Evolutionary conservation across 2,888 invertebrate genomes (phyloP).

Genomic region (Acleris literana): DNA sequence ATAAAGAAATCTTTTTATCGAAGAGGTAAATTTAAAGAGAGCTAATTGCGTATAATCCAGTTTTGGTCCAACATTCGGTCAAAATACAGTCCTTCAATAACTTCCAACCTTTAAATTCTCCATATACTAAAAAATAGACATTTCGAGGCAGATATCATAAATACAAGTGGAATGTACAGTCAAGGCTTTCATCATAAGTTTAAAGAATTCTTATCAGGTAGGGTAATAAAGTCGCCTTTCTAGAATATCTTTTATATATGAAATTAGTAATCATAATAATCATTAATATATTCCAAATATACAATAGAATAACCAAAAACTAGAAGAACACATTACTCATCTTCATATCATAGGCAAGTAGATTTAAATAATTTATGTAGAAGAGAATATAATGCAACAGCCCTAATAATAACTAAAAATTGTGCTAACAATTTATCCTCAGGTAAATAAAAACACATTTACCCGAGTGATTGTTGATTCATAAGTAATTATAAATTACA

Average conservation of each 20-base stretch:
- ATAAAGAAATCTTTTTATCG: constrained; percentile 41
- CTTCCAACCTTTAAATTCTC: constrained; percentile 49
- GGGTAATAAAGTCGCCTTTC: constrained; percentile 24
- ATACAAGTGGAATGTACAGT: constrained; percentile 81
- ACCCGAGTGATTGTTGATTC: neutral
- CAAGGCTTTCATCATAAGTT: constrained; percentile 80
- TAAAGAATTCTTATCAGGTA: constrained; percentile 53
- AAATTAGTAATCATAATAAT: constrained; percentile 27
- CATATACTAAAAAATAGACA: constrained; percentile 63
- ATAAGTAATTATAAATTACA: neutral
- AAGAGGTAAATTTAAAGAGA: constrained; percentile 61
- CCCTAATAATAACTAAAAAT: constrained; percentile 7
- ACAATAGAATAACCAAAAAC: constrained; percentile 8
- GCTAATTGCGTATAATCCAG: constrained; percentile 57
- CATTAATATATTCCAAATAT: constrained; percentile 21
- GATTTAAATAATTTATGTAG: constrained; percentile 19
- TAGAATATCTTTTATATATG: constrained; percentile 26
- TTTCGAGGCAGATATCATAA: constrained; percentile 69
- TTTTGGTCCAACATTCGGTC: constrained; percentile 72
- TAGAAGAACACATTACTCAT: constrained; percentile 4
- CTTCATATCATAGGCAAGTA: neutral
- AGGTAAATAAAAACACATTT: constrained; percentile 3
- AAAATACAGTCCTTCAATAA: constrained; percentile 53
- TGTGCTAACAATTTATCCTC: constrained; percentile 15
- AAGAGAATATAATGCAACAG: constrained; percentile 16